Percentiles rank a stretch among this genome's conserved stretches.
Evolutionary conservation across 1,140 invertebrate genomes (phyloP).

Genomic region (Calycopis cecrops): DNA sequence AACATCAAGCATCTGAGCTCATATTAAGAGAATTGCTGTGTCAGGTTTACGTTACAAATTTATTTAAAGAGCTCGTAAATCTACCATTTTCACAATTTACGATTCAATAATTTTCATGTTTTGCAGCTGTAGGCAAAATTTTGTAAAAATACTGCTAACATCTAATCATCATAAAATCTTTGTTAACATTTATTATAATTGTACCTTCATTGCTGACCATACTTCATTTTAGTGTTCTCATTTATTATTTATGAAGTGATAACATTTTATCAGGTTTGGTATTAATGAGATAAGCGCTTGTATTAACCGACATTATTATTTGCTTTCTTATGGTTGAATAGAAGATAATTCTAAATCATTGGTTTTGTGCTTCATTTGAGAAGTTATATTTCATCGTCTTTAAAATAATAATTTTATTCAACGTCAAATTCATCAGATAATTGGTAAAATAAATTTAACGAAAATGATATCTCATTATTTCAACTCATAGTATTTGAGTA

Average conservation of each 20-base stretch:
- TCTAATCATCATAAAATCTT: not conserved
- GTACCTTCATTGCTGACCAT: not conserved
- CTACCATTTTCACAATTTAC: no score
- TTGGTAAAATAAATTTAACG: no score
- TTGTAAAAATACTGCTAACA: no score
- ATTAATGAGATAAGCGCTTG: not conserved
- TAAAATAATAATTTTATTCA: not conserved
- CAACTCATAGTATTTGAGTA: no score
- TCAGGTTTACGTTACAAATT: no score
- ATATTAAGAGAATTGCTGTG: no score
- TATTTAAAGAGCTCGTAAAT: no score
- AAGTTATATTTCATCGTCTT: constrained; percentile 2
- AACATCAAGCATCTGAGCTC: no score
- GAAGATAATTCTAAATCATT: constrained; percentile 1
- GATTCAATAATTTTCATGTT: no score
- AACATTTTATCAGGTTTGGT: not conserved
- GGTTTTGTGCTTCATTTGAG: not conserved
- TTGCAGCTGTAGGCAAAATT: no score
- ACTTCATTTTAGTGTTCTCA: constrained; percentile 1
- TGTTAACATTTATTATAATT: not conserved
- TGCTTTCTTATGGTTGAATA: not conserved
- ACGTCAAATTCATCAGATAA: no score
- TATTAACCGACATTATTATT: not conserved
- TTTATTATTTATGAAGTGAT: not conserved
- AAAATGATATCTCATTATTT: no score